phyloP scores from a whole-genome alignment of 2,797 vertebrate species.

The Chloroceryle amazona region DNA sequence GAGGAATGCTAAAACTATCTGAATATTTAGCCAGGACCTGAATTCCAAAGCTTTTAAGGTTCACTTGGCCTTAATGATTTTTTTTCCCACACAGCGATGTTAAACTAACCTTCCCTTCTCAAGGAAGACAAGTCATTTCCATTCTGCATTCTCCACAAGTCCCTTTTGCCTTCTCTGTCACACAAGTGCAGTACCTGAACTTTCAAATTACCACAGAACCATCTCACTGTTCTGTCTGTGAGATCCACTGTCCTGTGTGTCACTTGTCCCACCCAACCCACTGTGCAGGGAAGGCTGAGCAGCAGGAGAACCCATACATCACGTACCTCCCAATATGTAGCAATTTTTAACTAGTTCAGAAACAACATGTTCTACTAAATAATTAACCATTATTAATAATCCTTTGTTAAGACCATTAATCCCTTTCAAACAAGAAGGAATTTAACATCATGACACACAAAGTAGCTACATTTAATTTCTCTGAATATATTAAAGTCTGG shows the following conservation, averaged over 20 bases:
- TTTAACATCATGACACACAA: not conserved
- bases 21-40: not conserved
- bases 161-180: not conserved
- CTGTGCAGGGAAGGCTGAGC: not conserved
- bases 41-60: not conserved
- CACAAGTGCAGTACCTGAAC: not conserved
- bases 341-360: not conserved
- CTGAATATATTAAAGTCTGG: not conserved
- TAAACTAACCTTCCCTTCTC: not conserved
- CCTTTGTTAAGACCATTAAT: not conserved
- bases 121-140: not conserved
- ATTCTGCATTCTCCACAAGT: not conserved
- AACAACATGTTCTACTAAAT: not conserved
- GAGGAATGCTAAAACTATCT: not conserved
- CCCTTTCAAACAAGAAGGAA: not conserved
- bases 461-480: not conserved
- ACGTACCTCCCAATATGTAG: not conserved
- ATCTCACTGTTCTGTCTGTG: accelerated
- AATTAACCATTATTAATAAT: not conserved
- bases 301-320: not conserved
- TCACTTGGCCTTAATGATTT: not conserved
- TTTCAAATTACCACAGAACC: not conserved
- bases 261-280: not conserved
- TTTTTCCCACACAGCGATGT: not conserved
- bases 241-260: not conserved